phyloP scores from a whole-genome alignment of 2,113 vertebrate species.

The Callopanchax toddi region DNA sequence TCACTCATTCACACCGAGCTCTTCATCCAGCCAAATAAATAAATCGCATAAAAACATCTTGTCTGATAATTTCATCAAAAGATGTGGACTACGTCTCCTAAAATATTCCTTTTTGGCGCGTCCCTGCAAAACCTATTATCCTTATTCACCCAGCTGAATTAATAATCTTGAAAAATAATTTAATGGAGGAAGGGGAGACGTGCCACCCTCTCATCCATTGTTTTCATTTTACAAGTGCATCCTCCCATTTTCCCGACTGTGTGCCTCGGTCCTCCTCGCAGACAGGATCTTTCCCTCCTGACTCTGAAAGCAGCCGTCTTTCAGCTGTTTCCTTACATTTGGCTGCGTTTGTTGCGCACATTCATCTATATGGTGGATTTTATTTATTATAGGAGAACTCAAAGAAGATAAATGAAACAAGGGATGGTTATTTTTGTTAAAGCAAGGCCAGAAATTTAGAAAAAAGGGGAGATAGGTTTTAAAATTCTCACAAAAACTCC shows the following conservation, averaged over 20 bases:
- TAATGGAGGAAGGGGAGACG: constrained; percentile 2
- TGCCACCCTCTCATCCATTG: constrained; percentile 16
- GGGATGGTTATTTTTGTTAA: background rate
- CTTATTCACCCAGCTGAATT: constrained; percentile 4
- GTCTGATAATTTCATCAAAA: constrained; percentile 8
- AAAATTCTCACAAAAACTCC: background rate
- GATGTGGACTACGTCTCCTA: constrained; percentile 1
- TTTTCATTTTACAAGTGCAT: constrained; percentile 6
- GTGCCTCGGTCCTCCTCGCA: background rate
- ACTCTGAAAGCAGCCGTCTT: background rate
- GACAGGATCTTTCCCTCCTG: background rate
- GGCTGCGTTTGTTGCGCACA: background rate
- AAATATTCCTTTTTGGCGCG: constrained; percentile 3
- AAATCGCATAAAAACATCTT: background rate
- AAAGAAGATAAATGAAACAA: no score
- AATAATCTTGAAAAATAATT: constrained; percentile 3
- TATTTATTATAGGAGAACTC: background rate
- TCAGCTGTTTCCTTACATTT: background rate
- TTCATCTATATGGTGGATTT: background rate
- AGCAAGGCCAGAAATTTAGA: background rate
- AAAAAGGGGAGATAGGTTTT: background rate
- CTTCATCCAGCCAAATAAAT: constrained; percentile 7
- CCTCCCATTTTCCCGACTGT: background rate
- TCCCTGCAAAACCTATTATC: constrained; percentile 4
- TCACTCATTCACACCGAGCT: background rate